These are phyloP conservation scores for Lasioglossum morio DNA, from an alignment of 2,888 invertebrate genomes.

Conservation along the genomic window DNA sequence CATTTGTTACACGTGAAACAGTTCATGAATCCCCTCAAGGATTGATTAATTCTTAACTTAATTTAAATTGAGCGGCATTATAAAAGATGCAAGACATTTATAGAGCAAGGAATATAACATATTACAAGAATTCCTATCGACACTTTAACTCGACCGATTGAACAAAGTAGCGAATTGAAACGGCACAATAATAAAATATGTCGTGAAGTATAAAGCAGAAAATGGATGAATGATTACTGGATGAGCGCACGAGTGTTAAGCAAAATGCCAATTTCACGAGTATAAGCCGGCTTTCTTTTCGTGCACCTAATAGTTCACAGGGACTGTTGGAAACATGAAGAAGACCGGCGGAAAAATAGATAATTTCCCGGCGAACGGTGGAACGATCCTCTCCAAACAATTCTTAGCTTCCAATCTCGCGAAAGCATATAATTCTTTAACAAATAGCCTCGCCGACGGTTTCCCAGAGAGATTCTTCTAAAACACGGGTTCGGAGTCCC, in stretches of 20 bases:
- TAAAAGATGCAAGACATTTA: neutral
- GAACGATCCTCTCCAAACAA: neutral
- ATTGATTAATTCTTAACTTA: neutral
- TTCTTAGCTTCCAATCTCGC: slow-evolving; percentile 3
- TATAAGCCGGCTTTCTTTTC: neutral
- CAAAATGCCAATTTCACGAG: neutral
- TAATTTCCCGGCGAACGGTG: neutral
- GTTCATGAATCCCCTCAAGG: neutral
- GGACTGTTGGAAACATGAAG: neutral
- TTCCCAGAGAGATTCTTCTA: neutral
- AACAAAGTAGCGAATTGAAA: neutral
- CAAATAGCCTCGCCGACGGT: neutral
- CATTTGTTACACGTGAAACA: neutral
- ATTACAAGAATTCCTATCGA: neutral
- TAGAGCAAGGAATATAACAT: no score
- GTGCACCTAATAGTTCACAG: neutral
- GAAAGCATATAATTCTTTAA: slow-evolving; percentile 7
- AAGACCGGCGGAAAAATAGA: neutral
- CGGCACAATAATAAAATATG: neutral
- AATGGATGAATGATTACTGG: neutral
- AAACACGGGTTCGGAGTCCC: slow-evolving; percentile 1
- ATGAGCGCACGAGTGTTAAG: neutral
- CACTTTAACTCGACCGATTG: neutral
- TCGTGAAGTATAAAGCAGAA: neutral
- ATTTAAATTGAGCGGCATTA: no score